phyloP scores from a whole-genome alignment of 2,888 invertebrate genomes.

The Xiphydria camelus region DNA sequence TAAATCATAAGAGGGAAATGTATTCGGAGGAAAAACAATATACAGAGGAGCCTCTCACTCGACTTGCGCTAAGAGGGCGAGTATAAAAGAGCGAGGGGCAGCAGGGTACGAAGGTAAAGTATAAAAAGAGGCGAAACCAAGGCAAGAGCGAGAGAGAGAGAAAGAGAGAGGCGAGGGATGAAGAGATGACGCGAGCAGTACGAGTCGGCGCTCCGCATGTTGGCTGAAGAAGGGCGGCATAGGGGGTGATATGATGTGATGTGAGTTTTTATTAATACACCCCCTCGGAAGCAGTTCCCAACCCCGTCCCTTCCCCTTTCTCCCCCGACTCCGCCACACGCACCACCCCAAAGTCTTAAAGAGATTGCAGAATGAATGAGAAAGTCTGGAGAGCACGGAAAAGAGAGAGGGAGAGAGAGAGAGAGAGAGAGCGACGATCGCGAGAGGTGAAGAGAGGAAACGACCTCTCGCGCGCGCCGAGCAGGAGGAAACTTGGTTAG shows the following conservation, averaged over 20 bases:
- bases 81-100: too few relatives aligned
- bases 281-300: constrained; percentile 18
- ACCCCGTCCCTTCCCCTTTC: too few relatives aligned
- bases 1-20: constrained; percentile 28
- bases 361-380: constrained; percentile 36
- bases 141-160: not conserved
- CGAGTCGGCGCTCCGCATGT: constrained; percentile 27
- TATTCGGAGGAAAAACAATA: constrained; percentile 32
- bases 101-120: not conserved
- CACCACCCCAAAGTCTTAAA: constrained; percentile 33
- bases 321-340: too few relatives aligned
- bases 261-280: constrained; percentile 41
- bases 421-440: constrained; percentile 14
- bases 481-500: not conserved
- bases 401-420: constrained; percentile 10
- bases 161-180: not conserved
- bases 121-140: too few relatives aligned
- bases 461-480: too few relatives aligned
- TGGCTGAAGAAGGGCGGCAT: constrained; percentile 27
- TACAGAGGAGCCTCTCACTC: too few relatives aligned
- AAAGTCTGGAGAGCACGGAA: constrained; percentile 3
- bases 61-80: too few relatives aligned
- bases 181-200: not conserved
- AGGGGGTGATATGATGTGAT: constrained; percentile 36
- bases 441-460: constrained; percentile 14